Evolutionary conservation across 2,797 vertebrate species (phyloP), one percentile per base, ranked within the genome.

Genomic region (Lindbergichthys nudifrons): DNA sequence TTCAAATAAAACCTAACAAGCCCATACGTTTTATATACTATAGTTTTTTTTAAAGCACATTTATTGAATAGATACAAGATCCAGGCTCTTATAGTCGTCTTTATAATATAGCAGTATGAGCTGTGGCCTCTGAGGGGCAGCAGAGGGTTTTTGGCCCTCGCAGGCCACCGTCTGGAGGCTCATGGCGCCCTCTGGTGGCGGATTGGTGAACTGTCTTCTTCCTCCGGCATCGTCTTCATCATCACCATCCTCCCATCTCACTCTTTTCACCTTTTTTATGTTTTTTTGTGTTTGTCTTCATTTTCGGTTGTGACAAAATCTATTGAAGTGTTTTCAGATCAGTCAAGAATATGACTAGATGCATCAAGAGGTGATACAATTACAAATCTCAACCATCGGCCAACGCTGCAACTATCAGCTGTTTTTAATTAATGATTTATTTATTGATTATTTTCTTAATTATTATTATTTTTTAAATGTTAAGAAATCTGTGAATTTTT

Each of bases 171-270:
- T 80, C 60, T 21, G 1, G 3, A 57, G 71, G 70, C 63, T 48
- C 66, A 1, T 68, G 11, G 60, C 46, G 58, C 82, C 88, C 81
- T 67, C 85, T 76, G 60, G 58, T 90, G 90, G 87, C 70, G 5
- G 67, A 15, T 57, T 5, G 61, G 42, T 52, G 47, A 50, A 68
- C 36, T 2, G 14, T 60, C 45, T 42, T 75, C 63, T 41, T 73
- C 54, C 54, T 77, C 41, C 46, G 30, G 45, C 43, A 42, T 10
- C 36, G 1, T 66, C 68, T 21, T 59, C 61, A 8, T 68, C 70
- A 42, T 60, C 50, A 13, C 19, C 30, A 16, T 59, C 61, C 58
- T 46, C 52, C 67, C 66, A 41, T 81, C 76, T 71, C 84, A 76
- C 75, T 72, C 52, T 54, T 23, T 23, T 72, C 67, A 64, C 57